phyloP scores from a whole-genome alignment of 2,113 vertebrate species.

The Neolamprologus falcicula region DNA sequence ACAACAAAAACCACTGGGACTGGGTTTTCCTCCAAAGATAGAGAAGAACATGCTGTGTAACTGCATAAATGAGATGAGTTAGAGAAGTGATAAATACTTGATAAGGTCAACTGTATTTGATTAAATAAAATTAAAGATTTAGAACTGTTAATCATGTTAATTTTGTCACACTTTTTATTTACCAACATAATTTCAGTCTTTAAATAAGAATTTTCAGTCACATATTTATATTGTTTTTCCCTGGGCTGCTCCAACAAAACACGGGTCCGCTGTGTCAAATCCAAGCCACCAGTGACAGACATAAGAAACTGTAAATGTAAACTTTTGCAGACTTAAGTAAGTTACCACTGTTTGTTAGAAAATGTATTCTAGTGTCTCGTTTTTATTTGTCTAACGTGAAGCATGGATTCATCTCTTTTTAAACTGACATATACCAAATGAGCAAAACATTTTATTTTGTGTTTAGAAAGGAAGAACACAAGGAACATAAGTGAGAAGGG shows the following conservation, averaged over 20 bases:
- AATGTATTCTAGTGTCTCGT: not conserved
- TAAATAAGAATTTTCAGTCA: not conserved
- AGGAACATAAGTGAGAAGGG: not conserved
- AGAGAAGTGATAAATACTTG: not conserved
- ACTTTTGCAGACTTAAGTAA: not conserved
- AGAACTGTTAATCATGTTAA: not conserved
- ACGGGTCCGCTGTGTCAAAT: not conserved
- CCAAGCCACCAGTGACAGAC: not conserved
- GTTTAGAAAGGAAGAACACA: not conserved
- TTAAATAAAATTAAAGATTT: not conserved
- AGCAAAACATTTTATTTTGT: not conserved
- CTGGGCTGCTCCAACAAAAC: not conserved
- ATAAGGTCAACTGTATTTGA: not conserved
- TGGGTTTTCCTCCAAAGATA: not conserved
- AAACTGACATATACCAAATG: not conserved
- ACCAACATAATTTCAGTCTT: not conserved
- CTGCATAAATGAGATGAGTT: not conserved
- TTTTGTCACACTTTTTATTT: not conserved
- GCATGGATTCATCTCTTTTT: not conserved
- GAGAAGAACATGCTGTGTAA: not conserved
- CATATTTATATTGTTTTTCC: not conserved
- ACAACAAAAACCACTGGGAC: not conserved
- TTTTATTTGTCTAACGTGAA: not conserved
- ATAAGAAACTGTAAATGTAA: not conserved
- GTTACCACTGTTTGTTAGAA: not conserved